Evolutionary conservation across 2,797 vertebrate species (phyloP).

Genomic region (Pampus argenteus): DNA sequence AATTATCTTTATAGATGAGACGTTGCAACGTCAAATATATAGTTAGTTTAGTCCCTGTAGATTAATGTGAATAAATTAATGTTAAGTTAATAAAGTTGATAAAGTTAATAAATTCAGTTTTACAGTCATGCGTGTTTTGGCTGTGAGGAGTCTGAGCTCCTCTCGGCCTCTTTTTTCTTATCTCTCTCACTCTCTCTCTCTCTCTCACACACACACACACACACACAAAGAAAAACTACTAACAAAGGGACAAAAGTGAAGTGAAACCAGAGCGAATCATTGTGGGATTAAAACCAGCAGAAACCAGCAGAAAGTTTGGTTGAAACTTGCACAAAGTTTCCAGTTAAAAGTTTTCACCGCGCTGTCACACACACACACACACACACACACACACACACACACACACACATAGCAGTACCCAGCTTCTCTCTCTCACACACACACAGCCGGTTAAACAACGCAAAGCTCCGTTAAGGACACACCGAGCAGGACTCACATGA

Average conservation of each 20-base stretch:
- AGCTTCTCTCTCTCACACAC: background rate
- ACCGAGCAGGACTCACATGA: constrained; percentile 50
- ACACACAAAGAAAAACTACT: background rate
- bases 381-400: background rate
- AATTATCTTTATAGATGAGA: too few relatives aligned
- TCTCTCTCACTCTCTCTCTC: background rate
- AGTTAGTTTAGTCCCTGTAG: too few relatives aligned
- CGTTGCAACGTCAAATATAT: too few relatives aligned
- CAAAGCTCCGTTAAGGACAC: background rate
- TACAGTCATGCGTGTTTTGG: too few relatives aligned
- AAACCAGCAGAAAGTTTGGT: constrained; percentile 8
- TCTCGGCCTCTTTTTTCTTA: too few relatives aligned
- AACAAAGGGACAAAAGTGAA: background rate
- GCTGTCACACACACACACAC: background rate
- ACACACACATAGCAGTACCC: background rate
- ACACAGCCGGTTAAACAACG: background rate
- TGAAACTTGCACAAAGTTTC: constrained; percentile 36
- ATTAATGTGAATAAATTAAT: too few relatives aligned
- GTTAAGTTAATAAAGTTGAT: too few relatives aligned
- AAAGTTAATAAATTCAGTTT: too few relatives aligned
- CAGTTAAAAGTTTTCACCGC: background rate
- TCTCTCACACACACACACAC: too few relatives aligned
- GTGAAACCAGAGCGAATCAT: too few relatives aligned
- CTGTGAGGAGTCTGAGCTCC: too few relatives aligned
- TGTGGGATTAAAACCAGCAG: background rate